phyloP scores from a whole-genome alignment of 2,113 vertebrate species.

The Sander vitreus region DNA sequence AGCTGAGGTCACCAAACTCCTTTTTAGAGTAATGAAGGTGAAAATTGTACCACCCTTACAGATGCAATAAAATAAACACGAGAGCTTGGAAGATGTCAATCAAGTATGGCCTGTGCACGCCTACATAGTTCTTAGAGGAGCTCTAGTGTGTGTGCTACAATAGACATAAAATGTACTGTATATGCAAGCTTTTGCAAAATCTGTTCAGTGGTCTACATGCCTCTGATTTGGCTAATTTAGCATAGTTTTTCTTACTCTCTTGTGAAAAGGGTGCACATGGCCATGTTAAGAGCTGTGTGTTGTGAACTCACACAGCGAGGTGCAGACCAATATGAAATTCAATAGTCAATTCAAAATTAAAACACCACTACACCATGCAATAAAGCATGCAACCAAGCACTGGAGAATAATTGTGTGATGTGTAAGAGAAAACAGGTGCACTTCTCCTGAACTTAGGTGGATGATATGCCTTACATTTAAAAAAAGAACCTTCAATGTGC shows the following conservation, averaged over 20 bases:
- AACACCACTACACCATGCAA: no score
- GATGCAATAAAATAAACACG: slow-evolving; percentile 4
- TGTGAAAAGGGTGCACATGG: background rate
- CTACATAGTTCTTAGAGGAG: background rate
- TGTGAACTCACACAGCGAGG: background rate
- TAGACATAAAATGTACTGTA: background rate
- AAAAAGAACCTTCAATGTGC: background rate
- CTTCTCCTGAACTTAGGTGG: background rate
- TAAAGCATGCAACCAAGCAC: background rate
- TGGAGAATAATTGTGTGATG: no score
- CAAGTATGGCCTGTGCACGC: background rate
- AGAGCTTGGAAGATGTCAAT: background rate
- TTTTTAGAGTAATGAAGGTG: background rate
- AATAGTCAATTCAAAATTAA: no score
- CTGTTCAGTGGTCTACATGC: background rate
- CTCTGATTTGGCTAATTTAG: background rate
- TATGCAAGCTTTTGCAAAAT: background rate
- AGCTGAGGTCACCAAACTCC: background rate
- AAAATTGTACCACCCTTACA: background rate
- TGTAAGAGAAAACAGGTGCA: background rate
- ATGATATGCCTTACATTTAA: background rate
- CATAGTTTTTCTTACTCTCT: background rate
- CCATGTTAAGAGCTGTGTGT: no score
- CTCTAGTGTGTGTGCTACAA: background rate
- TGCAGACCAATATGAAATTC: background rate